Conservation (phyloP, 2,888 invertebrate genomes). For the Acronicta alni region DNA sequence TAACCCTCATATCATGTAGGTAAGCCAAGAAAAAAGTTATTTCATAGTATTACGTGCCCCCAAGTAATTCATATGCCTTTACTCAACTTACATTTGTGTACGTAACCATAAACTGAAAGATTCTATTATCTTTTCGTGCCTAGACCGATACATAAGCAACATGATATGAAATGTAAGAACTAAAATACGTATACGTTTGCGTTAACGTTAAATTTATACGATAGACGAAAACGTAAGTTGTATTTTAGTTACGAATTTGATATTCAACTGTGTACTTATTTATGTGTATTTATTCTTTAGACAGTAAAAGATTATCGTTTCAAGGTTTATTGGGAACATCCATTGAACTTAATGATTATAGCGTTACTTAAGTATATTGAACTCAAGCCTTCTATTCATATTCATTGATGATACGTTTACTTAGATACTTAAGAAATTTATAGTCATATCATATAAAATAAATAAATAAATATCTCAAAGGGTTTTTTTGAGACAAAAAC, state of each 20-base stretch:
- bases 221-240: neutral
- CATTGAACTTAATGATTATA: neutral
- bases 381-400: neutral
- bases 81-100: conserved; percentile 23
- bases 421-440: too few species aligned
- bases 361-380: neutral
- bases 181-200: conserved; percentile 22
- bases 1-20: too few species aligned
- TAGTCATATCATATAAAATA: too few species aligned
- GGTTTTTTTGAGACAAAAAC: too few species aligned
- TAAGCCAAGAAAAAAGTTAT: too few species aligned
- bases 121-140: conserved; percentile 25
- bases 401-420: too few species aligned
- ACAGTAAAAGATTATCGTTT: too few species aligned
- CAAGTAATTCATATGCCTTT: conserved; percentile 27
- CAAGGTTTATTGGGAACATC: neutral
- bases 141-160: conserved; percentile 15
- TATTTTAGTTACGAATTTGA: neutral
- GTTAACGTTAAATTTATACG: neutral
- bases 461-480: too few species aligned
- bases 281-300: too few species aligned
- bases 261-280: neutral
- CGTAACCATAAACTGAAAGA: conserved; percentile 26
- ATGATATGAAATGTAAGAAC: conserved; percentile 7
- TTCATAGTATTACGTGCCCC: conserved; percentile 8